Evolutionary conservation across 2,113 vertebrate genomes (phyloP), one percentile per base, ranked within the genome.

Genomic region (Seriola dumerili): DNA sequence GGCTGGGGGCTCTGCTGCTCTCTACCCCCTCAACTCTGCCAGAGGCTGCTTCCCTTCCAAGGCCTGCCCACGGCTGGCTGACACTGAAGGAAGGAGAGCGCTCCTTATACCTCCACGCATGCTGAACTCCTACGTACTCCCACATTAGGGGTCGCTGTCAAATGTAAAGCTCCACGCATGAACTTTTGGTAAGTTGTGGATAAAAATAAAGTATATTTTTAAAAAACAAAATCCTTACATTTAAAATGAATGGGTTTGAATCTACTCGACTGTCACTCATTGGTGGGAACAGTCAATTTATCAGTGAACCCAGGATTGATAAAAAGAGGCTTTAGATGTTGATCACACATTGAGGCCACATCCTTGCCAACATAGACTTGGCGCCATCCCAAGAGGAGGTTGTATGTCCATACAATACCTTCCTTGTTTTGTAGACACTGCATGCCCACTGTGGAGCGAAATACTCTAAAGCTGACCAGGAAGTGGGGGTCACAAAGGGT

Each of bases 401-500:
- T 55, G 55, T 34, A 48, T 44, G 68, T 82, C 69, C 80, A 40
- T 32, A 92, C 91, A 94, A 93, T 90, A 36, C 64, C 44, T 38
- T 65, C 80, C 80, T 92, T 94, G 90, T 94, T 83, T 55, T 48
- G 48, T 8, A 65, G 85, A 69, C 76, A 74, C 61, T 69, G 79
- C 82, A 55, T 77, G 82, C 74, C 89, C 79, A 77, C 81, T 85
- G 78, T 74, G 83, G 70, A 66, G 82, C 16, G 42, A 85, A 23
- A 72, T 40, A 77, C 86, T 91, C 67, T 62, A 58, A 83, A 84
- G 87, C 85, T 89, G 88, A 83, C 88, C 90, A 94, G 93, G 94
- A 94, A 94, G 93, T 77, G 14, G 44, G 77, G 78, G 91, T 94
- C 91, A 87, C 82, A 64, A 66, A 78, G 75, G 93, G 93, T 93